phyloP scores from a whole-genome alignment of 2,888 invertebrate species.

The Uloborus plumipes region DNA sequence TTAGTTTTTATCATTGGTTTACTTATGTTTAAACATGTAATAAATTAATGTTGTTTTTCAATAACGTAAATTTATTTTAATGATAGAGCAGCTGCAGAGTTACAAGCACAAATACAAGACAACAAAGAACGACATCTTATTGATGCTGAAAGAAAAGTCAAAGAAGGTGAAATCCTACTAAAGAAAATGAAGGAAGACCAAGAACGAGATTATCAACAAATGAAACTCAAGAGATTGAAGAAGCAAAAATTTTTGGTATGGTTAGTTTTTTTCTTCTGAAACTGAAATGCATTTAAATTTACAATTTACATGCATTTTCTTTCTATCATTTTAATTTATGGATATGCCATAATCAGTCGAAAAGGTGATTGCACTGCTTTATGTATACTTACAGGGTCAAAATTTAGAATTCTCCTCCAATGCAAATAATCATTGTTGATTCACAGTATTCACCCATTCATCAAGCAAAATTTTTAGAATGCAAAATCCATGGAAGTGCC shows the following conservation, averaged over 20 bases:
- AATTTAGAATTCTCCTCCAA: too few relatives aligned
- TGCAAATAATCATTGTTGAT: too few relatives aligned
- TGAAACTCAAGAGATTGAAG: constrained; percentile 30
- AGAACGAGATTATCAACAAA: constrained; percentile 43
- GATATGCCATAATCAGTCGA: too few relatives aligned
- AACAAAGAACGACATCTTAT: constrained; percentile 40
- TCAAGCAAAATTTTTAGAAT: too few relatives aligned
- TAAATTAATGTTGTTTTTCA: too few relatives aligned
- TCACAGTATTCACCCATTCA: too few relatives aligned
- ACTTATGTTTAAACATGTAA: too few relatives aligned
- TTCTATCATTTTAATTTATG: too few relatives aligned
- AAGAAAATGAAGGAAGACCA: constrained; percentile 49
- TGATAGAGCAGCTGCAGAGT: constrained; percentile 37
- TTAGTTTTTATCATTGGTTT: too few relatives aligned
- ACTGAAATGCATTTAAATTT: too few relatives aligned
- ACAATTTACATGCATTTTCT: background rate
- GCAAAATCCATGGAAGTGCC: too few relatives aligned
- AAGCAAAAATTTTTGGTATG: constrained; percentile 31
- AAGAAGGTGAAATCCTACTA: constrained; percentile 46
- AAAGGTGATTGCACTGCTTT: too few relatives aligned
- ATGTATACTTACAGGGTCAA: background rate
- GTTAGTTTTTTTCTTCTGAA: background rate
- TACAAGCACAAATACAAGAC: constrained; percentile 50
- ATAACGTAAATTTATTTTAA: background rate
- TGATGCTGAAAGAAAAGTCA: constrained; percentile 41